Conservation (phyloP, 2,888 invertebrate genomes). For the Zaprionus lineosus region DNA sequence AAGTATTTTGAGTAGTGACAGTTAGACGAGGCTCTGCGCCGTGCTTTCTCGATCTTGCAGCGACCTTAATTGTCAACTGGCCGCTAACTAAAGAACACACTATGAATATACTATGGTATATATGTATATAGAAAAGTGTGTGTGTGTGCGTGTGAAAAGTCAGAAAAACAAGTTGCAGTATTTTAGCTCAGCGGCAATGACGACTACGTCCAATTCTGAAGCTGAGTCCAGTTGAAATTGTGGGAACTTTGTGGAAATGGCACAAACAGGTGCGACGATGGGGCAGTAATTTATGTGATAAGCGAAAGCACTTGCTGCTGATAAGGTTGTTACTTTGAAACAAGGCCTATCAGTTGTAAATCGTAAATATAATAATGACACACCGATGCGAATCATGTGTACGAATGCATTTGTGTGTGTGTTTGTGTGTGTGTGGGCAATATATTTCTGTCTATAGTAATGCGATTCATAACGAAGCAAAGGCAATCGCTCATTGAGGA, state of each 20-base stretch:
- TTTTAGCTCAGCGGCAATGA: background rate
- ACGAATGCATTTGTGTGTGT: background rate
- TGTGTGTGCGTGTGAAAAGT: background rate
- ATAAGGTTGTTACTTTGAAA: constrained; percentile 38
- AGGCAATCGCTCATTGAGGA: constrained; percentile 32
- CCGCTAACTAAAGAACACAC: background rate
- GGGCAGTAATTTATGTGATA: constrained; percentile 25
- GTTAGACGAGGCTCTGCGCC: background rate
- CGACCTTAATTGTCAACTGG: background rate
- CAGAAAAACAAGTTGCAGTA: background rate
- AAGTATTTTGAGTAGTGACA: too few species aligned
- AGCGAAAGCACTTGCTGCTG: constrained; percentile 33
- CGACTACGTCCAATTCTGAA: background rate
- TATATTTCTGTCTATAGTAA: too few species aligned
- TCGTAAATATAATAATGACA: too few species aligned
- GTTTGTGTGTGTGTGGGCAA: background rate
- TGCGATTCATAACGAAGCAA: constrained; percentile 19
- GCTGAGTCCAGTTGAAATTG: constrained; percentile 1
- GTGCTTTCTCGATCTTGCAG: background rate
- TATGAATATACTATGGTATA: background rate
- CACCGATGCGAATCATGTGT: constrained; percentile 12
- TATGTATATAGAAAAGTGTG: background rate
- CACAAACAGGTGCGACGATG: constrained; percentile 2
- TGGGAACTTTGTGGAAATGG: background rate
- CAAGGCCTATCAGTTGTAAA: constrained; percentile 42